These are phyloP conservation scores for Nerophis ophidion DNA, from an alignment of 2,113 vertebrate genomes.

Conservation along the genomic window DNA sequence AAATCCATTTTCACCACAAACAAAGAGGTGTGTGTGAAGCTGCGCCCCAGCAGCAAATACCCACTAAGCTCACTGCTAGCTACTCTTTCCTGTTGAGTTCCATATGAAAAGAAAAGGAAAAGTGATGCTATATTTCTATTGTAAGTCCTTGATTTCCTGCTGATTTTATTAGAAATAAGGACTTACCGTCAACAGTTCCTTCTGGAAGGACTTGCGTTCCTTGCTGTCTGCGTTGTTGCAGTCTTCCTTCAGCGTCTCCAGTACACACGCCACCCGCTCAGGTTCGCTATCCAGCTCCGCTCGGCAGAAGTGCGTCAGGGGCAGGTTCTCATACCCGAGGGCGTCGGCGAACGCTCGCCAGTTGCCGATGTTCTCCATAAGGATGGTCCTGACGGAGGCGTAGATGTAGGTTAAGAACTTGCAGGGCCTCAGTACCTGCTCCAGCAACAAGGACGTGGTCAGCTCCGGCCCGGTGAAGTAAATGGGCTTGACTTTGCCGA, in stretches of 20 bases:
- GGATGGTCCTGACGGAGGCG: constrained; percentile 85
- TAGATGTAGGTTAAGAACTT: constrained; percentile 98
- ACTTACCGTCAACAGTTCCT: constrained; percentile 90
- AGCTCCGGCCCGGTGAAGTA: constrained; percentile 83
- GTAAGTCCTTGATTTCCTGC: neutral
- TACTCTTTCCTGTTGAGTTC: too few species aligned
- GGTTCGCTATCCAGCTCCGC: constrained; percentile 86
- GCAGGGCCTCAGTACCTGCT: constrained; percentile 89
- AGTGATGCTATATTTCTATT: too few species aligned
- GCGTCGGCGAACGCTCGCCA: constrained; percentile 90
- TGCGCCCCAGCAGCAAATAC: too few species aligned
- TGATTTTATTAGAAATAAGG: neutral
- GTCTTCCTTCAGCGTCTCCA: constrained; percentile 95
- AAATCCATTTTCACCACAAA: too few species aligned
- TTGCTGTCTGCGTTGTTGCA: constrained; percentile 84
- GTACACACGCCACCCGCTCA: constrained; percentile 85
- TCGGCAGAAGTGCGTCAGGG: constrained; percentile 84
- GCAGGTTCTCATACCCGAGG: constrained; percentile 82
- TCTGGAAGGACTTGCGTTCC: constrained; percentile 94
- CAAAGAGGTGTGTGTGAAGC: too few species aligned
- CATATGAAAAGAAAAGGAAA: too few species aligned
- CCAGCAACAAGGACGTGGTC: constrained; percentile 80
- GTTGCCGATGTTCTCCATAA: constrained; percentile 93
- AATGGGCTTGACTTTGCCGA: constrained; percentile 81
- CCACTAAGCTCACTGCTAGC: too few species aligned